Evolutionary conservation across 2,888 invertebrate species (phyloP).

Genomic region (Nebria salina): DNA sequence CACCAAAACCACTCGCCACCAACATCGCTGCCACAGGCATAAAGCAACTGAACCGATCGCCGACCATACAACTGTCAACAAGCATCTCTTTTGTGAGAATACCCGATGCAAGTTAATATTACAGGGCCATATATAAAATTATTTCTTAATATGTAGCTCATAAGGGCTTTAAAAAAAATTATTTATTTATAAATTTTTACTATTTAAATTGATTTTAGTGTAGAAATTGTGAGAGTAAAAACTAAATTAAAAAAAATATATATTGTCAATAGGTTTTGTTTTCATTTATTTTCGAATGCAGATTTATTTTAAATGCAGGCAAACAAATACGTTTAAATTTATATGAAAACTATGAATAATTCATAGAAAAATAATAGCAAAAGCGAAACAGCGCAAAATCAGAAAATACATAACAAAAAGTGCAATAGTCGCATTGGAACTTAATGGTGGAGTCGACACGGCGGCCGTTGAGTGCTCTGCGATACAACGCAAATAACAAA

Average conservation of each 20-base stretch:
- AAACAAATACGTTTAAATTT: background rate
- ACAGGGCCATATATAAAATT: too few relatives aligned
- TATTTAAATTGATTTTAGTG: too few relatives aligned
- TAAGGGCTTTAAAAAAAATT: too few relatives aligned
- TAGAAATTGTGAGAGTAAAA: too few relatives aligned
- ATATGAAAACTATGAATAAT: background rate
- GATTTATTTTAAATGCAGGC: background rate
- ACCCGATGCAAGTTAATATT: too few relatives aligned
- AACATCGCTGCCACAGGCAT: background rate
- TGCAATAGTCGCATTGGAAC: background rate
- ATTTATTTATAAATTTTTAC: too few relatives aligned
- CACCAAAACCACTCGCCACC: background rate
- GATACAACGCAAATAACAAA: background rate
- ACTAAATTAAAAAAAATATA: too few relatives aligned
- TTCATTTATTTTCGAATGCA: too few relatives aligned
- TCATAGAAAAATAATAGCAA: background rate
- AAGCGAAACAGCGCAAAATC: background rate
- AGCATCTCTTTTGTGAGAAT: background rate
- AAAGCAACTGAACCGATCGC: background rate
- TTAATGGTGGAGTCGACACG: background rate
- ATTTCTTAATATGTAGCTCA: too few relatives aligned
- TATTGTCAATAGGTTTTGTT: too few relatives aligned
- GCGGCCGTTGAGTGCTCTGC: background rate
- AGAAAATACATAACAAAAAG: background rate
- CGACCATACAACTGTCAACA: background rate